phyloP scores from a whole-genome alignment of 1,140 invertebrate genomes.

The Octopus bimaculoides region DNA sequence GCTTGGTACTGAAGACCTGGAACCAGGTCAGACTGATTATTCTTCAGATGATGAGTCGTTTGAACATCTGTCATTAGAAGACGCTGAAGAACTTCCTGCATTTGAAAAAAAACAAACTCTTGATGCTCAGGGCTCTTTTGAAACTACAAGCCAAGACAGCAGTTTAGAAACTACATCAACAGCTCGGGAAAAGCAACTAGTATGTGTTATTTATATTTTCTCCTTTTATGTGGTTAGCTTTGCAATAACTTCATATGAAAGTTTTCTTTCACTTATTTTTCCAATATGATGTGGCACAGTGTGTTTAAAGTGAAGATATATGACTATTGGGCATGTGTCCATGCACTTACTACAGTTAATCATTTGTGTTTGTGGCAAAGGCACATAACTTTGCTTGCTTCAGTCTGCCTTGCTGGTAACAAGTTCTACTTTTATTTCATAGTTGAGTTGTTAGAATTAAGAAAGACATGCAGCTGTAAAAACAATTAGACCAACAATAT shows the following conservation, averaged over 20 bases:
- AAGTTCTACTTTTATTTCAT: too few species aligned
- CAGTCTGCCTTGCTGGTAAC: too few species aligned
- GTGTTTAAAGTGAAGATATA: too few species aligned
- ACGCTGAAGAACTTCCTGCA: slow-evolving; percentile 42
- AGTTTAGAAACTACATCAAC: slow-evolving; percentile 42
- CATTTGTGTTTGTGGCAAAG: too few species aligned
- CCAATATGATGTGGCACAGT: too few species aligned
- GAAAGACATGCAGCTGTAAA: too few species aligned
- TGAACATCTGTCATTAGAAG: slow-evolving; percentile 54
- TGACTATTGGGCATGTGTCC: too few species aligned
- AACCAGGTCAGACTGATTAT: slow-evolving; percentile 58
- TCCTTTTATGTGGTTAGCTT: neutral
- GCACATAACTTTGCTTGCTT: too few species aligned
- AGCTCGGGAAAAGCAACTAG: slow-evolving; percentile 41
- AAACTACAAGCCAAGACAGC: slow-evolving; percentile 64
- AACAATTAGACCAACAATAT: too few species aligned
- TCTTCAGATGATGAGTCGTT: slow-evolving; percentile 59
- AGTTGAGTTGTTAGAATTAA: too few species aligned
- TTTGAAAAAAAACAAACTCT: slow-evolving; percentile 34
- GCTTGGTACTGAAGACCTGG: slow-evolving; percentile 38
- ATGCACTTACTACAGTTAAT: too few species aligned
- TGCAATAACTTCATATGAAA: neutral
- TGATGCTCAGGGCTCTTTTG: slow-evolving; percentile 26
- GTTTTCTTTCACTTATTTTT: neutral
- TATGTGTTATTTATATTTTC: slow-evolving; percentile 18